A percentile compares a stretch with the other conserved stretches of the same genome.
Evolutionary conservation across 2,113 vertebrate genomes (phyloP).

Genomic region (Aptenodytes patagonicus): DNA sequence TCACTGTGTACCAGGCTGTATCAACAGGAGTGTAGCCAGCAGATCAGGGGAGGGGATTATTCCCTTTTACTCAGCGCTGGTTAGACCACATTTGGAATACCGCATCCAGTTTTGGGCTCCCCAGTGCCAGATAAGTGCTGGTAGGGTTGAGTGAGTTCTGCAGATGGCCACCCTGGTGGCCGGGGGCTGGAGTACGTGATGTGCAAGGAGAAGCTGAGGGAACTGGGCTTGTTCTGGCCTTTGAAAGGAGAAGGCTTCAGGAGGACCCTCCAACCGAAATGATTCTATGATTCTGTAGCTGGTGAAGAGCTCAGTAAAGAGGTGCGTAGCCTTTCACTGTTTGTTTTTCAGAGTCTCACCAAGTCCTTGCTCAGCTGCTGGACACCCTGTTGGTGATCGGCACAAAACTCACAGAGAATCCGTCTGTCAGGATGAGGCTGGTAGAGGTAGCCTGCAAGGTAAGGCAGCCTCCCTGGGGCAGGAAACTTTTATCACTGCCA

Average conservation of each 20-base stretch:
- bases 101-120: not conserved
- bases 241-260: not conserved
- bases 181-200: fast-evolving
- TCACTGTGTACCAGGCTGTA: not conserved
- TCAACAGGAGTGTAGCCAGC: not conserved
- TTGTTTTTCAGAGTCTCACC: slow-evolving; percentile 87
- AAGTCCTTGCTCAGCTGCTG: slow-evolving; percentile 93
- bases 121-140: not conserved
- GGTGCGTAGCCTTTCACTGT: not conserved
- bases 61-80: not conserved
- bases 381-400: slow-evolving; percentile 91
- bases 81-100: not conserved
- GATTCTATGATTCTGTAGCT: not conserved
- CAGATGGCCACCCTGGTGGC: not conserved
- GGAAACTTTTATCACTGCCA: not conserved
- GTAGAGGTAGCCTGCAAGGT: slow-evolving; percentile 95
- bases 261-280: not conserved
- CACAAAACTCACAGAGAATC: slow-evolving; percentile 84
- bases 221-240: not conserved
- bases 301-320: not conserved
- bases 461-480: not conserved
- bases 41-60: not conserved
- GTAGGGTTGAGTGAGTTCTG: not conserved
- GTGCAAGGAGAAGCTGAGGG: not conserved
- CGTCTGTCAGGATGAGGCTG: slow-evolving; percentile 79